Percentiles rank a stretch among this genome's conserved stretches.
phyloP scores from a whole-genome alignment of 2,113 vertebrate genomes.

The Oncorhynchus mykiss region DNA sequence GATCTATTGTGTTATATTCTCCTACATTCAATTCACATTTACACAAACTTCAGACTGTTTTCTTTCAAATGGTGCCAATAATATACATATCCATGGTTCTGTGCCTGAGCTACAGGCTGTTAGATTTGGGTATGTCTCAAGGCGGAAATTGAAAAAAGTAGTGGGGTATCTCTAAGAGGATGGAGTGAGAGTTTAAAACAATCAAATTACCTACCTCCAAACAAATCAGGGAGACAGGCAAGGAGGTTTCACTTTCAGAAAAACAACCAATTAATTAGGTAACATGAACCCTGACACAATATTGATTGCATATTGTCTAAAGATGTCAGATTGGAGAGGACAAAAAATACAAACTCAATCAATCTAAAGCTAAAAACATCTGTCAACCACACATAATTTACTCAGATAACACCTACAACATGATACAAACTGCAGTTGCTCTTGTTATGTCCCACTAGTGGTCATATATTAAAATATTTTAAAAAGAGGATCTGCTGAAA shows the following conservation, averaged over 20 bases:
- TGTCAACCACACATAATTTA: not conserved
- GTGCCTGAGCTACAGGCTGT: no score
- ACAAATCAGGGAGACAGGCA: conserved; percentile 45
- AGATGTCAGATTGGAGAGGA: conserved; percentile 8
- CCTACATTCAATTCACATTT: no score
- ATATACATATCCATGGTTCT: no score
- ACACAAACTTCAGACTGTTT: no score
- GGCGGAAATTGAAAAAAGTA: no score
- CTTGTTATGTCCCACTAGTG: not conserved
- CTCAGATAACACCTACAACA: not conserved
- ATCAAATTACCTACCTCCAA: conserved; percentile 57
- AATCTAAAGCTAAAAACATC: not conserved
- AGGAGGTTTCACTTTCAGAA: conserved; percentile 38
- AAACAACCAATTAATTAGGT: conserved; percentile 33
- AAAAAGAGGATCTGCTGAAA: conserved; percentile 49
- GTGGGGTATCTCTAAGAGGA: not conserved
- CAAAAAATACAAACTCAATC: not conserved
- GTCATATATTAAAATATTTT: conserved; percentile 11
- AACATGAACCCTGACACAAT: conserved; percentile 19
- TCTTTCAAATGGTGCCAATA: no score
- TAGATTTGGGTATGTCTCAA: no score
- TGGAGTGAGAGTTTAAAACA: conserved; percentile 22
- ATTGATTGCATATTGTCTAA: conserved; percentile 19
- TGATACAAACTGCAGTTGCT: not conserved
- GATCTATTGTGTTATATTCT: no score